Evolutionary conservation across 2,888 invertebrate species (phyloP), one percentile per base, ranked within the genome.

Genomic region (Cantharis rustica): DNA sequence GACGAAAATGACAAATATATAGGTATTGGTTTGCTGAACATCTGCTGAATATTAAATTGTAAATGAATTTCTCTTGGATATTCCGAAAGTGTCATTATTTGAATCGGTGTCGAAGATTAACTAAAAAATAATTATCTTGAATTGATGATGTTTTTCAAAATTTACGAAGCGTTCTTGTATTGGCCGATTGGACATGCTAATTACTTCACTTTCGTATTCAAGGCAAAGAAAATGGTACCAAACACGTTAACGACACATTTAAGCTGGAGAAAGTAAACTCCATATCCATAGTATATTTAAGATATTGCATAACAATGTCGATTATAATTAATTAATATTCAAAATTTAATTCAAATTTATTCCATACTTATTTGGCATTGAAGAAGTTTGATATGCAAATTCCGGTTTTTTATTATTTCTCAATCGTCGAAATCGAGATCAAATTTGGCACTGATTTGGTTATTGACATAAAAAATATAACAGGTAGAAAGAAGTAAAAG

Each of bases 31-130:
- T 16, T 20, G 64, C 7, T n/a, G n/a, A 23, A 20, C 64, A 66
- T 66, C 64, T 66, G 64, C 64, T 20, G 64, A 66, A 64, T 64
- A 64, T 20, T 64, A 64, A 64, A 64, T 20, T 64, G 64, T 64
- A 20, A 64, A 64, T 64, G 64, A 64, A 66, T 66, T 66, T 66
- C 64, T 66, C 64, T 66, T 64, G 16, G 17, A 64, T 20, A 64
- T 20, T 64, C 64, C 11, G 64, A 64, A 64, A 64, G 64, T 64
- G 64, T 66, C 64, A 20, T n/a, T 47, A 47, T 47, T 47, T 47
- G n/a, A n/a, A 47, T 47, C 47, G 5, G 47, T n/a, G 47, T n/a
- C 47, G n/a, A 47, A 47, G n/a, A 47, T 47, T n/a, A 2, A n/a
- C n/a, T 7, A 47, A 47, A 47, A 47, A 7, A 13, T 31, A 23